Percentiles rank a stretch among this genome's conserved stretches.
These are phyloP conservation scores for Callionymus lyra DNA, from an alignment of 2,113 vertebrate genomes.

Conservation along the genomic window DNA sequence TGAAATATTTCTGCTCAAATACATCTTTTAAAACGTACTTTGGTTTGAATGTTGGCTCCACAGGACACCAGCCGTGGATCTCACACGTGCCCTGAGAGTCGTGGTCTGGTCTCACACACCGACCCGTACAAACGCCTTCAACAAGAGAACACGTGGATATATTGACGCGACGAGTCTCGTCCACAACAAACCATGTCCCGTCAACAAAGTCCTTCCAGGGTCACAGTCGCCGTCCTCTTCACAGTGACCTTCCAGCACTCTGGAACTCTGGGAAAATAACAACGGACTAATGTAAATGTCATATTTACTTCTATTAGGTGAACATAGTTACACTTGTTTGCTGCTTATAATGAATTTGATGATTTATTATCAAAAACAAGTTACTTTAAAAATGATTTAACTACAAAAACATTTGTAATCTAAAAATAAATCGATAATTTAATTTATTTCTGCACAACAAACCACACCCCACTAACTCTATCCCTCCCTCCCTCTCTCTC, in stretches of 20 bases:
- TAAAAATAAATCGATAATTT: too few species aligned
- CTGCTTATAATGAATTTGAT: too few species aligned
- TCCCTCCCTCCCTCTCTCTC: too few species aligned
- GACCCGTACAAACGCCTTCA: conserved; percentile 78
- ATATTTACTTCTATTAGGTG: too few species aligned
- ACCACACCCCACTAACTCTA: too few species aligned
- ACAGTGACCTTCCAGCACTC: conserved; percentile 66
- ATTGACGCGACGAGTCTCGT: too few species aligned
- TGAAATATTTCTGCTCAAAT: background rate
- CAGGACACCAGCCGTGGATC: conserved; percentile 85
- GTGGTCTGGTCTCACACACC: conserved; percentile 58
- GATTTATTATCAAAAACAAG: too few species aligned
- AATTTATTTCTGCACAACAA: too few species aligned
- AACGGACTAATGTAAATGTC: too few species aligned
- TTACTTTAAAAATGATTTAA: too few species aligned
- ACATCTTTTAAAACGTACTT: conserved; percentile 39
- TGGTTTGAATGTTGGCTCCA: conserved; percentile 55
- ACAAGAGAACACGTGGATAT: background rate
- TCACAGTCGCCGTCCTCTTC: conserved; percentile 65
- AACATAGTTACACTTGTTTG: too few species aligned
- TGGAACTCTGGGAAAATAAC: conserved; percentile 61
- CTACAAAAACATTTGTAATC: too few species aligned
- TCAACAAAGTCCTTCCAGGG: conserved; percentile 64
- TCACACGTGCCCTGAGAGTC: conserved; percentile 77
- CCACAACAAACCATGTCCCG: conserved; percentile 56